Base-by-base conservation (phyloP, 2,797 vertebrate genomes). In the Psittacula echo region DNA sequence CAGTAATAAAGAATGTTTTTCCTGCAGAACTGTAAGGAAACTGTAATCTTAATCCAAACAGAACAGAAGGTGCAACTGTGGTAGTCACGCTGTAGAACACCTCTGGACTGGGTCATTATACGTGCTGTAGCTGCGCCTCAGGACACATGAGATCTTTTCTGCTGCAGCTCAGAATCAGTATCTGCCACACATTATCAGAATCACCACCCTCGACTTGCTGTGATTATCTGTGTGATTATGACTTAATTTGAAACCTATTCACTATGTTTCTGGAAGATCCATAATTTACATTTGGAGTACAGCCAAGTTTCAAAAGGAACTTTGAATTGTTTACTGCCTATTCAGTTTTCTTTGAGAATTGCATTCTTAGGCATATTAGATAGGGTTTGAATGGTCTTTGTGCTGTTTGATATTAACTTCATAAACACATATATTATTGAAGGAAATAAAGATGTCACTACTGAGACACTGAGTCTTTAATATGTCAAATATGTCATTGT, bases 301-400 rank as follows among this genome's bases (percentile, higher is more conserved):
- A 85, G 61, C 42, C 44, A 90, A 87, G 79, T 75, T 58, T 44
- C 68, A 93, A 66, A 91, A 78, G 76, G 54, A 95, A 70, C 88
- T 86, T 10, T 82, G 68, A 42, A 83, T 58, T 58, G 71, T 73
- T 72, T 91, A 74, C 66, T 94, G 70, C 44, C 17, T 86, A 54
- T 68, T 93, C n/a, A 72, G 66, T 60, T 90, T 96, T 94, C 85
- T 92, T 80, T 77, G 68, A 91, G 47, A 93, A 64, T 3, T 1
- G 18, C 7, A 56, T 50, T 83, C 74, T 85, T 42, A 85, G 61
- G n/a, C 9, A 20, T 73, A 30, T 70, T 73, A 80, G 18, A 44
- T 30, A 61, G 30, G 11, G 5, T 83, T 91, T 80, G 44, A 20
- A 44, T 78, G 27, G n/a, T 42, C 26, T 76, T 72, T 48, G 16